Evolutionary conservation across 1,140 invertebrate genomes (phyloP), one percentile per base, ranked within the genome.

Genomic region (Bombus sibiricus): DNA sequence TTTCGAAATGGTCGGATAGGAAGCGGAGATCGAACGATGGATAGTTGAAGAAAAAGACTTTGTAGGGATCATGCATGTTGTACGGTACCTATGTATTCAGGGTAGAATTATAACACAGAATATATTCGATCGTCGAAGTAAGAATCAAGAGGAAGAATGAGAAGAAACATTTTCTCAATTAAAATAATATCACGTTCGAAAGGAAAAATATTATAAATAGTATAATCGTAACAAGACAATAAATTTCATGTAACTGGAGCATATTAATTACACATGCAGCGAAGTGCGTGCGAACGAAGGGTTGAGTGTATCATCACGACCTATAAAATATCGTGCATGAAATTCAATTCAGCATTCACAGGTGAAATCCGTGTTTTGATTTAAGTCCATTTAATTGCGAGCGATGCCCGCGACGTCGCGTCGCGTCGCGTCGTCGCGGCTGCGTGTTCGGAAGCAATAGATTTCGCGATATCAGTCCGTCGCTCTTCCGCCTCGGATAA

Each of bases 381-480:
- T 89, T 89, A 89, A 82, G 41, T 39, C 15, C 62, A 22, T 87
- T 62, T 62, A 62, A 62, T 62, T 53, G 47, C 47, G 15, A 53
- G 47, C n/a, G 72, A 71, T 66, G 78, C 39, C 73, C 68, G 75
- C 85, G 75, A 57, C 75, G 62, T 18, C 13, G 47, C 47, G 28
- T 18, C 13, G 47, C 32, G 32, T 34, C 59, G n/a, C n/a, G 79
- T 78, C 83, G 80, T 86, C 76, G 64, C 80, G 59, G 74, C 86
- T 91, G 90, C 89, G 89, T 91, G 89, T 73, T 89, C 83, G 85
- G 81, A 90, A 91, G 88, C 91, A 91, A 87, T 91, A 89, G 84
- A 89, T 90, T 88, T 89, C 88, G 79, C 80, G 87, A 90, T 83
- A 85, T 81, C 80, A 83, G 73, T 59, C 68, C 72, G 80, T 71